Percentiles rank a stretch among this genome's conserved stretches.
Evolutionary conservation across 2,797 vertebrate species (phyloP).

Genomic region (Paguma larvata): DNA sequence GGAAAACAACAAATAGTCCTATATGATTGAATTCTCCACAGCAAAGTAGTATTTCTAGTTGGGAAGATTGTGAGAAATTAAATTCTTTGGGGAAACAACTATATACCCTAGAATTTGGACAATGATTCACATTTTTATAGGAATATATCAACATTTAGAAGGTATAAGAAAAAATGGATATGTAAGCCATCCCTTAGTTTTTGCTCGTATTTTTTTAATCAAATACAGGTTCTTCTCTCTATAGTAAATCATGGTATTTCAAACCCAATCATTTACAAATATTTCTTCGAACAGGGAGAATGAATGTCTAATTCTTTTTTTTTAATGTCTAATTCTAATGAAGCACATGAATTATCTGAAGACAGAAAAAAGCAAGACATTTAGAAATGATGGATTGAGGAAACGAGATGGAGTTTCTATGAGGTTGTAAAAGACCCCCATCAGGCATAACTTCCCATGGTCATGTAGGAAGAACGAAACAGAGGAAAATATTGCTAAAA

Average conservation of each 20-base stretch:
- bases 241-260: background rate
- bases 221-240: background rate
- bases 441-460: background rate
- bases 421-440: background rate
- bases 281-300: background rate
- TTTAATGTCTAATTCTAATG: background rate
- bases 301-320: background rate
- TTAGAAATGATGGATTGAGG: background rate
- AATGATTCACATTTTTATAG: background rate
- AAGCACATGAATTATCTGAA: background rate
- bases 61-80: background rate
- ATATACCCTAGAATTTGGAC: background rate
- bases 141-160: background rate
- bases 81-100: background rate
- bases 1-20: background rate
- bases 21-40: background rate
- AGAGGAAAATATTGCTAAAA: background rate
- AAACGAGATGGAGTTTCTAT: background rate
- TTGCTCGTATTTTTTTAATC: background rate
- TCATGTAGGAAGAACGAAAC: background rate
- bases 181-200: background rate
- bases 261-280: background rate
- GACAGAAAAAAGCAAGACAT: background rate
- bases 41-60: background rate
- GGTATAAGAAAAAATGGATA: background rate